Base-by-base conservation (phyloP, 30 jellyfish, hydroid and myxozoan genomes). In the Aurelia aurita region DNA sequence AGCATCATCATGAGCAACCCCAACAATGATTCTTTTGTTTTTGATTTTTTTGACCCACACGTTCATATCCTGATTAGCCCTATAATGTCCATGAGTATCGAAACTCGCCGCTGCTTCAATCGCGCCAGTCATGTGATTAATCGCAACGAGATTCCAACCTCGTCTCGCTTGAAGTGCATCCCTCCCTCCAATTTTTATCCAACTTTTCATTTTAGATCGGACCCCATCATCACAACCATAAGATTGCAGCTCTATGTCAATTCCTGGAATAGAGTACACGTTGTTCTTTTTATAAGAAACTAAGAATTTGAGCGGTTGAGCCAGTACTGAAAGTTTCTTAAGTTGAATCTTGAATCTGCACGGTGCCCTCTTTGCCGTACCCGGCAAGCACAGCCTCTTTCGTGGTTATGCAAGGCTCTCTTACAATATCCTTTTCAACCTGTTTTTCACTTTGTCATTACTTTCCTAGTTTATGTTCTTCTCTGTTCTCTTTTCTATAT, bases 71-170 rank as follows among this genome's bases (percentile, higher is more conserved):
- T 19, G 26, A 35, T 51, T 80, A 2, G 83, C 90, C 20, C 5
- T 11, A 0, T 0, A 5, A 1, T 11, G 20, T 1, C 74, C 28
- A 35, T 20, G 12, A 6, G 90, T 80, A 23, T 64, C 70, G 23
- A 80, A 80, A 31, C 13, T 80, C 51, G 27, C 25, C n/a, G 82
- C 28, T 25, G 35, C 59, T 49, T 80, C 90, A 26, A 80, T 65
- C 5, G 18, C 25, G 0, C 90, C 90, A 1, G 90, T 80, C 54
- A 9, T 18, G 31, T 80, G 90, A 31, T 80, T 74, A 19, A 80
- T 35, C 15, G 65, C 90, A 44, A 64, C 90, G 18, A 80, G 22
- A 35, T 80, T 80, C 90, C 90, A 80, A 5, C 90, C 90, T 8
- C 8, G 57, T 3, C 16, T 28, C 68, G 23, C 10, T 20, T 34